These are phyloP conservation scores for Chrysomela aeneicollis DNA, from an alignment of 2,888 invertebrate species.

Conservation along the genomic window DNA sequence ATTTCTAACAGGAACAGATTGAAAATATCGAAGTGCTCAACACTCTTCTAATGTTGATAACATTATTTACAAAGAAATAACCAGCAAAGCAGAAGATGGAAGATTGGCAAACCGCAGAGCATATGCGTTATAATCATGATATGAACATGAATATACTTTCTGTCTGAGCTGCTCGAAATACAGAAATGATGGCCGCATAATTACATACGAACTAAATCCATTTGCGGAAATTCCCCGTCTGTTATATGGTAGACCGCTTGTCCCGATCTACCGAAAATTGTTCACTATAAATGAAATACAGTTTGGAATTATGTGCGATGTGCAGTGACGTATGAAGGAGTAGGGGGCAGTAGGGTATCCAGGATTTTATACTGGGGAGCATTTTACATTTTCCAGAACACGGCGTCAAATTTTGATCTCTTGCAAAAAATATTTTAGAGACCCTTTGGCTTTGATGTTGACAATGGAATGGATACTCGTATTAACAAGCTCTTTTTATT, in stretches of 20 bases:
- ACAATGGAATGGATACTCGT: no score
- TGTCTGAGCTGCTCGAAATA: not conserved
- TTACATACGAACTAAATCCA: constrained; percentile 17
- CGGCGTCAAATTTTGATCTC: no score
- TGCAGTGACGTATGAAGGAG: not conserved
- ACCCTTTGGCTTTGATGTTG: no score
- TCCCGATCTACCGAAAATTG: not conserved
- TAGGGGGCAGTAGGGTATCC: no score
- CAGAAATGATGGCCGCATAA: constrained; percentile 17
- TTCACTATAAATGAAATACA: not conserved
- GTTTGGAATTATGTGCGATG: constrained; percentile 3
- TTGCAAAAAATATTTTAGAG: no score
- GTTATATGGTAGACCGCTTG: not conserved
- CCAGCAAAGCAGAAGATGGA: not conserved
- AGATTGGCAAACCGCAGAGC: not conserved
- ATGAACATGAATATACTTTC: not conserved
- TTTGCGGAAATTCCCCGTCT: constrained; percentile 19
- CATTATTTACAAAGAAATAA: not conserved
- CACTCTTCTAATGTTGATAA: not conserved
- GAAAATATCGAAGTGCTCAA: no score
- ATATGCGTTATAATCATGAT: not conserved
- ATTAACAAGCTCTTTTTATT: no score
- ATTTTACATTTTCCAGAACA: no score
- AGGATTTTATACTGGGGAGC: no score
- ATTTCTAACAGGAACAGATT: no score